Evolutionary conservation across 23 tunicate species (phyloP).

Genomic region (Trididemnum nubilum): DNA sequence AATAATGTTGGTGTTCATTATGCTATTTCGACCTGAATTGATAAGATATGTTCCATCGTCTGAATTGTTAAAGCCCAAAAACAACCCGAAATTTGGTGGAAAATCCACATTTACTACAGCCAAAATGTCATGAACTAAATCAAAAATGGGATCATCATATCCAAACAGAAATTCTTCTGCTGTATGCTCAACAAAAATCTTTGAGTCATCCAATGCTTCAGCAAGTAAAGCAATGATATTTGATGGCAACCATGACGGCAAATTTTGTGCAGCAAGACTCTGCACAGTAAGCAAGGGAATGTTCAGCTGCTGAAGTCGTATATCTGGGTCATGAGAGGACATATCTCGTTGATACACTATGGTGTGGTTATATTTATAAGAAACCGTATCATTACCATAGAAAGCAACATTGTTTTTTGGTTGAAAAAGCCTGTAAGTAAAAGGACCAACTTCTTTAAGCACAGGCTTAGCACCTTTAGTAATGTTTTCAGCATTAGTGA

Average conservation of each 20-base stretch:
- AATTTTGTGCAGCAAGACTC: not conserved
- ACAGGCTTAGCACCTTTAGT: slow-evolving; percentile 65
- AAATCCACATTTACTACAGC: slow-evolving; percentile 6
- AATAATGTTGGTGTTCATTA: slow-evolving; percentile 47
- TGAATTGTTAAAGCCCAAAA: slow-evolving; percentile 77
- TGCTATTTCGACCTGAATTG: slow-evolving; percentile 60
- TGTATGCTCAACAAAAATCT: slow-evolving; percentile 62
- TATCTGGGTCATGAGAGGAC: slow-evolving; percentile 22
- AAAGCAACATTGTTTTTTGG: slow-evolving; percentile 70
- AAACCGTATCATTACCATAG: slow-evolving; percentile 70
- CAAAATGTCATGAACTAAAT: slow-evolving; percentile 31
- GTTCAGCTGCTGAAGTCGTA: slow-evolving; percentile 49
- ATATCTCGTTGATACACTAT: slow-evolving; percentile 39
- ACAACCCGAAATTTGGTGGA: slow-evolving; percentile 72
- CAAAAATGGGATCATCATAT: slow-evolving; percentile 60
- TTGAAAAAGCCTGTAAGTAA: slow-evolving; percentile 72
- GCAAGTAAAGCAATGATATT: not conserved
- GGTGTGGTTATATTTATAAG: slow-evolving; percentile 90
- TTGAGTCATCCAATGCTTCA: slow-evolving; percentile 22
- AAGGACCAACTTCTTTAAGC: slow-evolving; percentile 75
- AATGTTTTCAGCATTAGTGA: slow-evolving; percentile 67
- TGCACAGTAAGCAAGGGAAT: slow-evolving; percentile 55
- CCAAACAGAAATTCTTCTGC: slow-evolving; percentile 80
- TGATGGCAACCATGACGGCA: not conserved
- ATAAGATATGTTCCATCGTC: slow-evolving; percentile 87